A percentile compares a stretch with the other conserved stretches of the same genome.
Conservation (phyloP, 1,140 invertebrate genomes). For the Halictus rubicundus region DNA sequence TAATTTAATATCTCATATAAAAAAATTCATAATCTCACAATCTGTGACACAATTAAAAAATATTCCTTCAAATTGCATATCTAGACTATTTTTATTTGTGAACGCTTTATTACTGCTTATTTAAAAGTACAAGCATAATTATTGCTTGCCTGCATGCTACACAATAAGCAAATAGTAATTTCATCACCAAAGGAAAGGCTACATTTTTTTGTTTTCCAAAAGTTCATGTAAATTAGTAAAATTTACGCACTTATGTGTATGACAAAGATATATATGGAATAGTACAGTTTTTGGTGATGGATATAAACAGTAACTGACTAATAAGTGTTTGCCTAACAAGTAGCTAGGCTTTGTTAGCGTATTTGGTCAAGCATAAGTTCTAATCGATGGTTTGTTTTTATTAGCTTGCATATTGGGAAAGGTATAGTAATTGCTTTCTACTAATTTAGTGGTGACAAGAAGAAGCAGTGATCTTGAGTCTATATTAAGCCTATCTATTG, state of each 20-base stretch:
- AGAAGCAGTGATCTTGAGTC: conserved; percentile 42
- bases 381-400: conserved; percentile 72
- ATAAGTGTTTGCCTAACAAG: conserved; percentile 30
- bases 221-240: background rate
- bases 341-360: conserved; percentile 50
- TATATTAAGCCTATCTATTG: conserved; percentile 11
- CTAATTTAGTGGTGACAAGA: conserved; percentile 45
- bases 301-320: conserved; percentile 24
- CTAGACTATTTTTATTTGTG: conserved; percentile 4
- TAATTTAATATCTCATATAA: background rate
- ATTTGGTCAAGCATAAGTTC: conserved; percentile 49
- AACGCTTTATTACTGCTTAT: conserved; percentile 17
- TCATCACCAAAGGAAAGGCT: conserved; percentile 16
- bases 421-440: conserved; percentile 73
- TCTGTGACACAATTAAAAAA: background rate
- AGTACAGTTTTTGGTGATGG: conserved; percentile 50
- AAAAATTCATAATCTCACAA: background rate
- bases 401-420: conserved; percentile 79
- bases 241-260: background rate
- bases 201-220: background rate
- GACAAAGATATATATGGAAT: background rate
- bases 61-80: conserved; percentile 15
- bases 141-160: conserved; percentile 34
- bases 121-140: conserved; percentile 1
- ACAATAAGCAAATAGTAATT: conserved; percentile 25